Evolutionary conservation across 2,888 invertebrate genomes (phyloP), one percentile per base, ranked within the genome.

Genomic region (Sphaerophoria taeniata): DNA sequence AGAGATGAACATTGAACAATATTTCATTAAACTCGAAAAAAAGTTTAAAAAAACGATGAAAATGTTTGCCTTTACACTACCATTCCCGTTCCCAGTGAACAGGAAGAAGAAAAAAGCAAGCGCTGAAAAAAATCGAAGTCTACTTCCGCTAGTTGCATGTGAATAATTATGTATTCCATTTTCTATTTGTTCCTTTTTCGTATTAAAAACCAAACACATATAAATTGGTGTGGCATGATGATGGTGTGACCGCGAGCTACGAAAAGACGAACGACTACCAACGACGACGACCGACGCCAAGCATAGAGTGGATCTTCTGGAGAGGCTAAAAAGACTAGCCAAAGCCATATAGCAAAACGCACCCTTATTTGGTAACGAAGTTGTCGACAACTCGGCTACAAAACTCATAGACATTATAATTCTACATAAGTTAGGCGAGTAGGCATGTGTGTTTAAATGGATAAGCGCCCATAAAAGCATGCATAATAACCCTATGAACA

Each of bases 351-450:
- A 58, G 60, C 43, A 43, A 69, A 76, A 84, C 85, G 85, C 85
- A 81, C 85, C 85, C 85, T 85, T 85, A 81, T 85, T 85, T 85
- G 81, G 85, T 47, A 76, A 81, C 81, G 76, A 81, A 72, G 9
- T 9, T 39, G 67, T 70, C 73, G 61, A 55, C 74, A 45, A 78
- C 63, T 58, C 80, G 56, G 31, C 14, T 49, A 49, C 1, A 1
- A 24, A 24, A 65, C 65, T 51, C 51, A 51, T 53, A 24, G 51
- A 36, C 67, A 65, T 49, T 65, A 65, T 49, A 67, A 67, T 39
- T 12, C 53, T 53, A 60, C 39, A 43, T 60, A 14, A 43, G 24
- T n/a, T 24, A n/a, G 67, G 16, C 31, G 7, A 61, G 16, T 76
- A 67, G 24, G 61, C 72, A 43, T 65, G 31, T 67, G 47, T 56